Base-by-base conservation (phyloP, 2,888 invertebrate genomes). In the Timema cristinae region DNA sequence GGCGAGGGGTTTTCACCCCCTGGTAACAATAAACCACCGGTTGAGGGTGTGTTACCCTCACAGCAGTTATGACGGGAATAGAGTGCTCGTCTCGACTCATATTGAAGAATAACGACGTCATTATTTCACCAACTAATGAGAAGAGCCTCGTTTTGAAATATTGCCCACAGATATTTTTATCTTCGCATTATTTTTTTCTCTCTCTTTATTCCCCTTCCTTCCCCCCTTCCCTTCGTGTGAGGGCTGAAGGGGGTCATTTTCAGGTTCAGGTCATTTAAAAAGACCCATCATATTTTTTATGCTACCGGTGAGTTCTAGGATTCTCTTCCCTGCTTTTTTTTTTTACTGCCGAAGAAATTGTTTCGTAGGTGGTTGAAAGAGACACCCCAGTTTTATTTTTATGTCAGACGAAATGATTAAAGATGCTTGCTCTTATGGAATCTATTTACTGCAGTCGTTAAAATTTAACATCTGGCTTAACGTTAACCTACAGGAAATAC, bases 91-190 rank as follows among this genome's bases (percentile, higher is more conserved):
- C 63, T 63, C 63, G 15, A 32, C 63, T 63, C 63, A 63, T 63
- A 63, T 63, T 63, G 63, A 63, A 63, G 63, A 63, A 63, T 63
- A 63, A 63, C 48, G 63, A 63, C 63, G 63, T 63, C 63, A 63
- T 63, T 63, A 47, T 47, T 63, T 63, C 63, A 48, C 63, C 63
- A 63, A 63, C 63, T 63, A 63, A 63, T 63, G 63, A 63, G 63
- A 63, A 63, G 63, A 47, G 48, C 63, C 63, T 47, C 6, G 32
- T 10, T 11, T 63, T 63, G 63, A 63, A 16, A 8, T 63, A 63
- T 63, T 63, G 63, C 63, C 11, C 63, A 11, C 63, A 63, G 63
- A 63, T 63, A 63, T 63, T 63, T 32, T 32, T 32, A 32, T 32
- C 32, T 4, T 32, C 32, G 32, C 32, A 32, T 32, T 32, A 32